Evolutionary conservation across 2,888 invertebrate species (phyloP).

Genomic region (Heliconius aoede): DNA sequence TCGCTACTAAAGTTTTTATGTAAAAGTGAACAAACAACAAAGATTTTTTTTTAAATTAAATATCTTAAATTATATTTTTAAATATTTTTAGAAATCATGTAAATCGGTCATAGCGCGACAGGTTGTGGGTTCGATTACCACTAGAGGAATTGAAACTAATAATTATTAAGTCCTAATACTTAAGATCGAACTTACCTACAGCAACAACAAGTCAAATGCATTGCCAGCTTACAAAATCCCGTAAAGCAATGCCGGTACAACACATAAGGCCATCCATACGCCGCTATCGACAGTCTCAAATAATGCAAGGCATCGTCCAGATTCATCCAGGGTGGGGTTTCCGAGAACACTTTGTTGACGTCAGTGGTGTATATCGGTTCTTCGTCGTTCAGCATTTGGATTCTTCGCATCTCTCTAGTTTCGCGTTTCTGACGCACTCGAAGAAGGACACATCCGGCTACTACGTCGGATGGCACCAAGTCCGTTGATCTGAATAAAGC

Average conservation of each 20-base stretch:
- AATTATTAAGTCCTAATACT: background rate
- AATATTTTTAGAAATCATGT: too few relatives aligned
- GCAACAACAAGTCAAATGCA: constrained; percentile 89
- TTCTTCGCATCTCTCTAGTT: constrained; percentile 87
- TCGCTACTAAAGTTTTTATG: background rate
- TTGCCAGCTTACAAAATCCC: constrained; percentile 88
- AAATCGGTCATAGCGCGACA: too few relatives aligned
- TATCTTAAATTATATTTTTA: too few relatives aligned
- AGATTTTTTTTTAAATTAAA: too few relatives aligned
- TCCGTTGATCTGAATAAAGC: constrained; percentile 93
- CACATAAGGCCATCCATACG: constrained; percentile 95
- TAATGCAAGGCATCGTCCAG: constrained; percentile 89
- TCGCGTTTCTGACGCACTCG: constrained; percentile 90
- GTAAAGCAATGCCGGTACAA: constrained; percentile 90
- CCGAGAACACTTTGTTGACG: constrained; percentile 84
- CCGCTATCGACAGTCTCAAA: constrained; percentile 90
- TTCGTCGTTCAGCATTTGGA: constrained; percentile 85
- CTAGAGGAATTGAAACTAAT: too few relatives aligned
- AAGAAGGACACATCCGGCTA: constrained; percentile 93
- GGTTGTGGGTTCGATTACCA: too few relatives aligned
- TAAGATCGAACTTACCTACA: constrained; percentile 79
- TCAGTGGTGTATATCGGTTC: constrained; percentile 87
- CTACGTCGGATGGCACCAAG: constrained; percentile 93
- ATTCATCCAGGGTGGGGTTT: constrained; percentile 91
- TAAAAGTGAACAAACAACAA: background rate